Evolutionary conservation across 1,140 invertebrate species (phyloP).

Genomic region (Maniola jurtina): DNA sequence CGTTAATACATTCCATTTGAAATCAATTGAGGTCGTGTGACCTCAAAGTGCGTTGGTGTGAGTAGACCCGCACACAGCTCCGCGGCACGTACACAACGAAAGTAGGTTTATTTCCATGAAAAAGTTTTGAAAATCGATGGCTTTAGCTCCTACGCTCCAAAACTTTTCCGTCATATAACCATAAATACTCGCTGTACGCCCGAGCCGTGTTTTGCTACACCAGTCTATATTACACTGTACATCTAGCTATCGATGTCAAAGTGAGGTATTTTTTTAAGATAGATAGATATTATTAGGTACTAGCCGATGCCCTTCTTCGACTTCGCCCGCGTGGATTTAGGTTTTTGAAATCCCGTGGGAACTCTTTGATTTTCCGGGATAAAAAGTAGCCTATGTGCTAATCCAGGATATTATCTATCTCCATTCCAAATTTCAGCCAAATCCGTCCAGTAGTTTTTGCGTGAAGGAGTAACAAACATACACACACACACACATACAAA

Average conservation of each 20-base stretch:
- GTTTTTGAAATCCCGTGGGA: too few species aligned
- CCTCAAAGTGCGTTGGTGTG: conserved; percentile 54
- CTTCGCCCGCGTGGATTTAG: too few species aligned
- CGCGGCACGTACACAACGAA: conserved; percentile 61
- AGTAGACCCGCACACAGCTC: conserved; percentile 54
- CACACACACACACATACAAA: too few species aligned
- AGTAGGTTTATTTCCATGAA: conserved; percentile 79
- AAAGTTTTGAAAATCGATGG: conserved; percentile 79
- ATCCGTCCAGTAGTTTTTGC: too few species aligned
- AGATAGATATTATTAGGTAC: too few species aligned
- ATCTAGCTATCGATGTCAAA: conserved; percentile 32
- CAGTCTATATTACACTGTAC: conserved; percentile 31
- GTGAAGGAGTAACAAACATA: too few species aligned
- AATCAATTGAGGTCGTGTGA: conserved; percentile 58
- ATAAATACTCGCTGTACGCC: conserved; percentile 64
- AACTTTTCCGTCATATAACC: conserved; percentile 75
- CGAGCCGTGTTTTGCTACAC: conserved; percentile 62
- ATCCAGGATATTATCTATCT: too few species aligned
- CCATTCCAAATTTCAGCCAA: too few species aligned
- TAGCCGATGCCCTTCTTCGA: too few species aligned
- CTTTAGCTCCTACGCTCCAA: conserved; percentile 73
- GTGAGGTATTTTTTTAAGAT: conserved; percentile 1
- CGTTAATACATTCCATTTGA: conserved; percentile 21
- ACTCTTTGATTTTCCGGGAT: too few species aligned
- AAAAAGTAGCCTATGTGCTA: too few species aligned